These are phyloP conservation scores for Cotesia chilonis DNA, from an alignment of 1,140 invertebrate genomes.

Conservation along the genomic window DNA sequence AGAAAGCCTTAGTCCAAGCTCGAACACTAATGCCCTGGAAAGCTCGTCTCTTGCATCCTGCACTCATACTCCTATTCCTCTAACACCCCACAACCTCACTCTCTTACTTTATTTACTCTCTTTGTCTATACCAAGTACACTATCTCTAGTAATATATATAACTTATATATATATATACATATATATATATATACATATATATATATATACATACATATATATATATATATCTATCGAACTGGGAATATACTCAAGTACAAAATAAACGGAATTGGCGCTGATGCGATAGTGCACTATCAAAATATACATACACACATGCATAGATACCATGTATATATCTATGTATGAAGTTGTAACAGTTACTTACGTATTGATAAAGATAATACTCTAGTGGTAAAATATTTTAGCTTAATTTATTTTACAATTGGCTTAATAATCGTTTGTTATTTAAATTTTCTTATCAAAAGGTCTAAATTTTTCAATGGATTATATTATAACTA, in stretches of 20 bases:
- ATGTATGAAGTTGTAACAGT: slow-evolving; percentile 7
- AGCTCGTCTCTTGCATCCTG: slow-evolving; percentile 36
- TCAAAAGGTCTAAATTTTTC: not conserved
- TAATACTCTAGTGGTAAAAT: slow-evolving; percentile 19
- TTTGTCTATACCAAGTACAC: slow-evolving; percentile 7
- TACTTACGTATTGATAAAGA: slow-evolving; percentile 34
- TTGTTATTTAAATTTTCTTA: slow-evolving; percentile 7
- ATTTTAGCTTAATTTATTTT: slow-evolving; percentile 1
- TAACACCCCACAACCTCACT: not conserved
- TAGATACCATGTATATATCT: too few relatives aligned
- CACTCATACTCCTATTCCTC: slow-evolving; percentile 10
- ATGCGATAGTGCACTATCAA: slow-evolving; percentile 35
- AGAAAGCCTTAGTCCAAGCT: slow-evolving; percentile 50
- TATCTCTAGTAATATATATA: not conserved
- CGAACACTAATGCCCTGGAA: slow-evolving; percentile 55
- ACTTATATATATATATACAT: not conserved
- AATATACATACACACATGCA: slow-evolving; percentile 12
- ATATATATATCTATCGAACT: slow-evolving; percentile 14
- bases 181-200: slow-evolving; percentile 28
- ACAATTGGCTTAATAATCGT: not conserved
- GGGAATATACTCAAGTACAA: slow-evolving; percentile 5
- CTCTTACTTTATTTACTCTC: slow-evolving; percentile 2
- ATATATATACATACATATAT: slow-evolving; percentile 25
- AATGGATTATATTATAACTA: too few relatives aligned
- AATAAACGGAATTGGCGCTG: slow-evolving; percentile 34